phyloP scores from a whole-genome alignment of 2,113 vertebrate genomes.

The Picathartes gymnocephalus region DNA sequence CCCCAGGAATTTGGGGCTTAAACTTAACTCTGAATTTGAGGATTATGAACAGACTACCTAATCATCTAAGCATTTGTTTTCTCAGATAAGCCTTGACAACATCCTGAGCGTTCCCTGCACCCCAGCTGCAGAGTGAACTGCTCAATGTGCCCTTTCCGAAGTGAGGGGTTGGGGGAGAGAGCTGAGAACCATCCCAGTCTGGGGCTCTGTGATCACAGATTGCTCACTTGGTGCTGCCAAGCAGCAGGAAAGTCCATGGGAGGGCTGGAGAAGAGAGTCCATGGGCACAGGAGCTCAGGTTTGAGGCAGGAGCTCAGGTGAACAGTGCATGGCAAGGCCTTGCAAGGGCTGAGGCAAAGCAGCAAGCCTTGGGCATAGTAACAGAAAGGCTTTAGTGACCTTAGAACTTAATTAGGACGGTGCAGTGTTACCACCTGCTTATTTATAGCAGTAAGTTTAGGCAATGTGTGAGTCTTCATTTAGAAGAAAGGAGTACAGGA shows the following conservation, averaged over 20 bases:
- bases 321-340: accelerated
- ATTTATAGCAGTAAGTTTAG: background rate
- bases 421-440: background rate
- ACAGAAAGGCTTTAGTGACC: background rate
- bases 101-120: background rate
- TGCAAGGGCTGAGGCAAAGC: background rate
- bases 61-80: background rate
- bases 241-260: background rate
- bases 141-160: background rate
- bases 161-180: accelerated
- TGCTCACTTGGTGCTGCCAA: background rate
- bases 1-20: background rate
- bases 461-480: background rate
- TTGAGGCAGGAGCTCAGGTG: background rate
- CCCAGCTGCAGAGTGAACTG: background rate
- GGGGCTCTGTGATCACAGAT: background rate
- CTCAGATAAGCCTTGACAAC: background rate
- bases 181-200: background rate
- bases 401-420: background rate
- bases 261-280: background rate
- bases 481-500: background rate
- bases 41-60: background rate
- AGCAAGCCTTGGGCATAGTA: background rate
- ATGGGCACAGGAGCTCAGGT: background rate
- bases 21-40: background rate